These are phyloP conservation scores for Aporophyla lueneburgensis DNA, from an alignment of 2,888 invertebrate species.

Conservation along the genomic window DNA sequence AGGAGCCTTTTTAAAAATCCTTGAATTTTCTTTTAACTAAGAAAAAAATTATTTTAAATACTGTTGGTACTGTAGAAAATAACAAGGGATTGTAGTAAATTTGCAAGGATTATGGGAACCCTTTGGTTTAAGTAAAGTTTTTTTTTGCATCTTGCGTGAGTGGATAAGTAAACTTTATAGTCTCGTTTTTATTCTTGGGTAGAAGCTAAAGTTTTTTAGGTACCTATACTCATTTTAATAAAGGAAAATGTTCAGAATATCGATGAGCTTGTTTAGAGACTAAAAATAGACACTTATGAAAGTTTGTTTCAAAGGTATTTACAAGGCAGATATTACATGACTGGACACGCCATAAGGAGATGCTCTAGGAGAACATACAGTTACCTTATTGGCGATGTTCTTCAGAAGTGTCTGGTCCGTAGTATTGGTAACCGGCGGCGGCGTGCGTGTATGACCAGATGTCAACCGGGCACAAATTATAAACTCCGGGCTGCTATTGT, in stretches of 20 bases:
- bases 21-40: constrained; percentile 16
- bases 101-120: constrained; percentile 37
- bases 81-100: constrained; percentile 42
- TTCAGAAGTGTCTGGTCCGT: too few relatives aligned
- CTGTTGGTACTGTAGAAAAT: constrained; percentile 21
- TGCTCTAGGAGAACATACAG: too few relatives aligned
- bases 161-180: constrained; percentile 36
- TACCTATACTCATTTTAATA: constrained; percentile 10
- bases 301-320: too few relatives aligned
- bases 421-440: too few relatives aligned
- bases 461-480: too few relatives aligned
- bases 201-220: constrained; percentile 15
- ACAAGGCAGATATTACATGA: too few relatives aligned
- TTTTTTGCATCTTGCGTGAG: constrained; percentile 29
- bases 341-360: too few relatives aligned
- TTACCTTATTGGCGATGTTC: too few relatives aligned
- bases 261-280: constrained; percentile 5
- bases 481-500: too few relatives aligned
- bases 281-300: background rate
- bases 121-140: constrained; percentile 14
- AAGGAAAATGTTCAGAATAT: constrained; percentile 14
- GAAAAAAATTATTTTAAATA: constrained; percentile 22
- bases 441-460: too few relatives aligned
- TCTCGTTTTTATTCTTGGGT: constrained; percentile 13
- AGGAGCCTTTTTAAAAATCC: constrained; percentile 5